These are phyloP conservation scores for Hippasteria phrygiana DNA, from an alignment of 53 echinoderm and acorn worm genomes.

Conservation along the genomic window DNA sequence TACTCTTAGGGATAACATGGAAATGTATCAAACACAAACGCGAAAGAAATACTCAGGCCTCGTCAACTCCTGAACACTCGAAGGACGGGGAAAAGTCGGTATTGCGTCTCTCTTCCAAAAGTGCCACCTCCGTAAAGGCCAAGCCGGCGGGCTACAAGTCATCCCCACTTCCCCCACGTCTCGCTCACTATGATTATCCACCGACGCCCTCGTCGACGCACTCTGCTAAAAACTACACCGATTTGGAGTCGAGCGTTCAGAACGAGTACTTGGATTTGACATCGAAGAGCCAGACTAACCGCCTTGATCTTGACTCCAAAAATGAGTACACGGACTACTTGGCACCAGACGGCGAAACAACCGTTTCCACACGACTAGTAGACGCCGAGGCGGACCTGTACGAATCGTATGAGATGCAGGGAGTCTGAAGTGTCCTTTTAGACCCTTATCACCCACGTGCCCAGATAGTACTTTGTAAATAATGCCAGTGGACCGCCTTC, in stretches of 20 bases:
- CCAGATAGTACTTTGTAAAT: too few relatives aligned
- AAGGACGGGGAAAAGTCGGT: not conserved
- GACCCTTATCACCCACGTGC: too few relatives aligned
- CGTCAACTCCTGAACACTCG: not conserved
- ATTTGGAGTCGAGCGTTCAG: not conserved
- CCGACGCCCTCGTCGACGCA: not conserved
- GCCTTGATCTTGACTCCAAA: not conserved
- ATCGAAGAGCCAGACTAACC: too few relatives aligned
- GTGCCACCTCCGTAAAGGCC: too few relatives aligned
- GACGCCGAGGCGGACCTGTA: not conserved
- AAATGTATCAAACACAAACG: not conserved
- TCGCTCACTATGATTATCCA: slow-evolving; percentile 31
- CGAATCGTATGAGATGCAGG: not conserved
- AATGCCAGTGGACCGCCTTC: too few relatives aligned
- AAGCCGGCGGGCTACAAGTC: too few relatives aligned
- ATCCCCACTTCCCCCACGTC: not conserved
- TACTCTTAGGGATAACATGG: not conserved
- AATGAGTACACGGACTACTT: slow-evolving; percentile 1
- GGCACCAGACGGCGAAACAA: not conserved
- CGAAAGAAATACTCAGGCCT: not conserved
- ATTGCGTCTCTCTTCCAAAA: not conserved
- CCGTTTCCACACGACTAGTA: not conserved
- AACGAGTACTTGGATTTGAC: slow-evolving; percentile 5
- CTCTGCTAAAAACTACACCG: not conserved
- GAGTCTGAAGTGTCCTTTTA: not conserved